These are phyloP conservation scores for Diabrotica undecimpunctata DNA, from an alignment of 1,140 invertebrate species.

Conservation along the genomic window DNA sequence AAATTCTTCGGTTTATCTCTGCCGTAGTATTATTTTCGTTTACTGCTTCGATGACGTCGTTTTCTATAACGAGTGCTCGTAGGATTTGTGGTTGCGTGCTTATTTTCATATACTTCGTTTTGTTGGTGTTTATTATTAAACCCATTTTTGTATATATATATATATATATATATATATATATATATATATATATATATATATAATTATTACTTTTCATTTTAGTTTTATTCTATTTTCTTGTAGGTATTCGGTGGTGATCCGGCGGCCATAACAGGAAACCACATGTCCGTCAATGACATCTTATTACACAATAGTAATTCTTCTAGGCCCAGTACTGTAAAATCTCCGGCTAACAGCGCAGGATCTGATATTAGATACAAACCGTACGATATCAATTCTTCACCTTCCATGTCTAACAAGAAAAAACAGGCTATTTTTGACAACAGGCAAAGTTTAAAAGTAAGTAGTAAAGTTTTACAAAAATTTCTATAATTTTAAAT, in stretches of 20 bases:
- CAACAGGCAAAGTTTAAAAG: slow-evolving; percentile 47
- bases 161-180: too few species aligned
- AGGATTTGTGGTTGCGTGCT: too few species aligned
- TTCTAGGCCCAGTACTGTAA: slow-evolving; percentile 51
- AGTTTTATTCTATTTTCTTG: neutral
- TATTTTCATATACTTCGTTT: too few species aligned
- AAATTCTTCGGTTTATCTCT: too few species aligned
- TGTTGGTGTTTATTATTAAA: too few species aligned
- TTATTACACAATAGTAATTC: slow-evolving; percentile 47
- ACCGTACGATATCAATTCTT: slow-evolving; percentile 67
- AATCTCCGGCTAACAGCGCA: slow-evolving; percentile 54
- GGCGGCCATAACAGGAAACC: slow-evolving; percentile 36
- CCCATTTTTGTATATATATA: too few species aligned
- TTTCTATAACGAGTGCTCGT: too few species aligned
- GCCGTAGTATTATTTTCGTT: too few species aligned
- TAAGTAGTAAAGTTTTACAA: slow-evolving; percentile 45
- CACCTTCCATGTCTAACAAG: slow-evolving; percentile 52
- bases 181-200: too few species aligned
- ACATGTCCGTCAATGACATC: slow-evolving; percentile 44
- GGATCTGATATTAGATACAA: slow-evolving; percentile 64
- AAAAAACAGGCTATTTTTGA: slow-evolving; percentile 49
- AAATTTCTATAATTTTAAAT: too few species aligned
- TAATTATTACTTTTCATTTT: too few species aligned
- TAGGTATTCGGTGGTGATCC: slow-evolving; percentile 47
- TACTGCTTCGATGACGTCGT: too few species aligned